Conservation (phyloP, 2,888 invertebrate genomes). For the Euproctis similis region DNA sequence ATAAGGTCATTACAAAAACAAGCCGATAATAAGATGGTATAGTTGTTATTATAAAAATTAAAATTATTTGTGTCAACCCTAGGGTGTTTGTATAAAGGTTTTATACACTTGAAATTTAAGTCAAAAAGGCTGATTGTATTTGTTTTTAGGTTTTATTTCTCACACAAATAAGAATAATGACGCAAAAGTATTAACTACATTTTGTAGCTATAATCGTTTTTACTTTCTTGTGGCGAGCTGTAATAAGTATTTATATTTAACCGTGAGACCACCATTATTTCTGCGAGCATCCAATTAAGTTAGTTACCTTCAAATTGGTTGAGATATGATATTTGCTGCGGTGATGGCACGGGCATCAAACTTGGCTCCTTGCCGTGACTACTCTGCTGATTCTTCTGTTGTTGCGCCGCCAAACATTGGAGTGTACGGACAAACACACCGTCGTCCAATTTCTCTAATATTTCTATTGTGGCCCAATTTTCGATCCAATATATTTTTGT, state of each 20-base stretch:
- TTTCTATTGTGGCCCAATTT: conserved; percentile 54
- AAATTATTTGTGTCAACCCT: no score
- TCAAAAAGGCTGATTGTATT: no score
- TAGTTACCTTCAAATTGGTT: conserved; percentile 90
- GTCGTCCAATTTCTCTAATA: conserved; percentile 70
- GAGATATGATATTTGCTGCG: conserved; percentile 96
- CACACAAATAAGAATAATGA: no score
- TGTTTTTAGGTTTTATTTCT: no score
- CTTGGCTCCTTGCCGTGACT: conserved; percentile 85
- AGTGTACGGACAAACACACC: conserved; percentile 74
- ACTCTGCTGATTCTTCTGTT: conserved; percentile 67
- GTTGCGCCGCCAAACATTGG: conserved; percentile 72
- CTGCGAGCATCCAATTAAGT: conserved; percentile 37
- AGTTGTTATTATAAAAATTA: no score
- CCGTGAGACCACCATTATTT: conserved; percentile 31
- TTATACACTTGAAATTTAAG: no score
- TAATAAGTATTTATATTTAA: conserved; percentile 6
- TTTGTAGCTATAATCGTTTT: conserved; percentile 5
- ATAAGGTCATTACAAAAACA: no score
- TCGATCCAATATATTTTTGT: conserved; percentile 33
- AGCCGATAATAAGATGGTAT: no score
- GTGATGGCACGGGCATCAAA: conserved; percentile 96
- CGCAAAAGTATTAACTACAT: no score
- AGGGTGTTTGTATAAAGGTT: no score
- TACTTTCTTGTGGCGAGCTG: no score